A percentile compares a stretch with the other conserved stretches of the same genome.
Evolutionary conservation across 2,797 vertebrate genomes (phyloP).

Genomic region (Decapterus maruadsi): DNA sequence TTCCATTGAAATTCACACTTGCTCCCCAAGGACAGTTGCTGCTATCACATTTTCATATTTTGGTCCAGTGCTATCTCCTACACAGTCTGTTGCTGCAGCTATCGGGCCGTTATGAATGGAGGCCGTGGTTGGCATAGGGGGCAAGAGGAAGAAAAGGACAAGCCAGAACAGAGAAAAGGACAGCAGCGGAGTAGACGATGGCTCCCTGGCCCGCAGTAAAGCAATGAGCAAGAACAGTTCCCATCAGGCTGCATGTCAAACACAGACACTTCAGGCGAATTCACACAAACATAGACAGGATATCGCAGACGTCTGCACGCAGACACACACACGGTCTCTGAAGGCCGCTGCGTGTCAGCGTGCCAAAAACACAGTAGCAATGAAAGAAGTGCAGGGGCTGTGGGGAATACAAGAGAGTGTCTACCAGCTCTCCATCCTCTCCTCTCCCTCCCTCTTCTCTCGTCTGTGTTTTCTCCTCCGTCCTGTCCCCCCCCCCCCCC

Average conservation of each 20-base stretch:
- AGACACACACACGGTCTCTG: constrained; percentile 50
- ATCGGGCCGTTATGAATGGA: constrained; percentile 62
- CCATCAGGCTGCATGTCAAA: constrained; percentile 70
- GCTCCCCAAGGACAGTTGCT: constrained; percentile 57
- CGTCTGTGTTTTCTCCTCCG: constrained; percentile 39
- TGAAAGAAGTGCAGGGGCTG: constrained; percentile 59
- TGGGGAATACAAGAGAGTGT: constrained; percentile 65
- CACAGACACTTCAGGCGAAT: constrained; percentile 61
- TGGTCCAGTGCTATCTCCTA: constrained; percentile 44
- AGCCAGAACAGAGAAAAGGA: constrained; percentile 36
- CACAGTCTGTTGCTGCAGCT: constrained; percentile 46
- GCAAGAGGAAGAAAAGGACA: constrained; percentile 27
- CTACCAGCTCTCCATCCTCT: constrained; percentile 57
- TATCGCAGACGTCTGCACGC: constrained; percentile 24
- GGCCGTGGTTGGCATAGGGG: constrained; percentile 36
- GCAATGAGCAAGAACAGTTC: constrained; percentile 65
- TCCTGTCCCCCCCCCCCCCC: constrained; percentile 22
- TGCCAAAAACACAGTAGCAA: constrained; percentile 66
- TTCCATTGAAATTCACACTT: constrained; percentile 51
- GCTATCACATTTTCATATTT: constrained; percentile 62
- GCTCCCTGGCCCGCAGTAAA: constrained; percentile 66
- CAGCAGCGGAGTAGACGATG: constrained; percentile 52
- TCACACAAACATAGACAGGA: constrained; percentile 54
- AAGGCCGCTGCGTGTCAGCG: constrained; percentile 61
- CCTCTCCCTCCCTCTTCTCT: constrained; percentile 43